Base-by-base conservation (phyloP, 1,140 invertebrate species). In the Pseudachorutes palmiensis region DNA sequence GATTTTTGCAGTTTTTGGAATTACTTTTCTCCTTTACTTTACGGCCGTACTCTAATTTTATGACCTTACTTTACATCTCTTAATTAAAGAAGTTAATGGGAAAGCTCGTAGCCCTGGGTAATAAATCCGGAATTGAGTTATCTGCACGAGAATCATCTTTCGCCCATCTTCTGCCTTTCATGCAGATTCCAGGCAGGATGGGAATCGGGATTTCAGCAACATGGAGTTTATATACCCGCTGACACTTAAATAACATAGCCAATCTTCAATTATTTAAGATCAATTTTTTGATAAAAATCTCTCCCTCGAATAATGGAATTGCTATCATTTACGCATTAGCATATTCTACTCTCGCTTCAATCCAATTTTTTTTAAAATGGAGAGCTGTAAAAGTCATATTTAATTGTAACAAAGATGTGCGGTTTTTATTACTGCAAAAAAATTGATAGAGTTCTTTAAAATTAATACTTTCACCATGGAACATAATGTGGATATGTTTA, bases 1-100 rank as follows among this genome's bases (percentile, higher is more conserved):
- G 24, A 55, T 55, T 55, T 55, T 55, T 55, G 51, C 51, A 55
- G 36, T 55, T 45, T 45, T 45, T 45, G 36, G 36, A 45, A 45
- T 45, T 45, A 45, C 9, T 9, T 19, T 55, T 55, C 51, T 55
- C 51, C 24, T 5, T 45, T 55, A 55, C 14, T 55, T 55, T 55
- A 55, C 24, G 24, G 51, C 51, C 51, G 19, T 55, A 26, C 51
- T 55, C 51, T 55, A 55, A 55, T 55, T 55, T 55, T 55, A 55
- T 55, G 51, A 55, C 51, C 24, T 55, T 55, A 55, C 51, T 55
- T 55, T 55, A 55, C 51, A 55, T 14, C 51, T 55, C 51, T 55
- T 55, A 55, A 55, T 55, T 55, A 55, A 55, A 55, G 51, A 55
- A 55, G 5, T 55, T 55, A 55, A 55, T 55, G 51, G 51, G 51